Conservation (phyloP, 2,797 vertebrate species). For the Neoniphon sammara region DNA sequence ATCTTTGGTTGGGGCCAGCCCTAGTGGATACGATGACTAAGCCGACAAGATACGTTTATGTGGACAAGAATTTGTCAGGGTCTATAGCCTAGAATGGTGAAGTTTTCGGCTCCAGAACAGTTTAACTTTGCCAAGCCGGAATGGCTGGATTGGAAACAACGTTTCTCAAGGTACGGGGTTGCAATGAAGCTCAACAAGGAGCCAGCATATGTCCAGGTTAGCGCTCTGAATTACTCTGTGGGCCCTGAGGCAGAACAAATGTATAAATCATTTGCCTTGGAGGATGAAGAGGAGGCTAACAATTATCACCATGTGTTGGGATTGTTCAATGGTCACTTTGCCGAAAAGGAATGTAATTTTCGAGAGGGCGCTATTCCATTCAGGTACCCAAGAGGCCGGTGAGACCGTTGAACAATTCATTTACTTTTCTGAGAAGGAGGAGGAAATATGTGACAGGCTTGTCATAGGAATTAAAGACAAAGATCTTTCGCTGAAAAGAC, state of each 20-base stretch:
- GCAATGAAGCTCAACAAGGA: neutral
- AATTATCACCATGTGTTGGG: neutral
- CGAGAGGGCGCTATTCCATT: neutral
- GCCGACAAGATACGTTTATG: neutral
- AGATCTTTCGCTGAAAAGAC: slow-evolving; percentile 3
- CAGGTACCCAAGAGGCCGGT: neutral
- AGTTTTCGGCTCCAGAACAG: slow-evolving; percentile 9
- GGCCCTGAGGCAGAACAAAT: slow-evolving; percentile 2
- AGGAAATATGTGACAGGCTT: slow-evolving; percentile 1
- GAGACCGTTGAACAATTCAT: slow-evolving; percentile 3
- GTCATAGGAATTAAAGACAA: slow-evolving; percentile 1
- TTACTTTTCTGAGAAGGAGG: neutral
- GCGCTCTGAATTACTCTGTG: neutral
- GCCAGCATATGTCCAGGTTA: neutral
- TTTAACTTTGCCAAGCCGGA: slow-evolving; percentile 4
- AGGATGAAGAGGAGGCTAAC: neutral
- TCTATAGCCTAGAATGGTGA: neutral
- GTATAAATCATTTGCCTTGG: neutral
- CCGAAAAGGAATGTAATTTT: neutral
- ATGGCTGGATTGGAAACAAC: slow-evolving; percentile 3
- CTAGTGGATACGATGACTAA: no score
- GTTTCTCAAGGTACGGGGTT: neutral
- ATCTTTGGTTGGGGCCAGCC: no score
- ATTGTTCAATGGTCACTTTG: neutral
- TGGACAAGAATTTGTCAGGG: neutral